Evolutionary conservation across 1,140 invertebrate species (phyloP), one percentile per base, ranked within the genome.

Genomic region (Andrena cerasifolii): DNA sequence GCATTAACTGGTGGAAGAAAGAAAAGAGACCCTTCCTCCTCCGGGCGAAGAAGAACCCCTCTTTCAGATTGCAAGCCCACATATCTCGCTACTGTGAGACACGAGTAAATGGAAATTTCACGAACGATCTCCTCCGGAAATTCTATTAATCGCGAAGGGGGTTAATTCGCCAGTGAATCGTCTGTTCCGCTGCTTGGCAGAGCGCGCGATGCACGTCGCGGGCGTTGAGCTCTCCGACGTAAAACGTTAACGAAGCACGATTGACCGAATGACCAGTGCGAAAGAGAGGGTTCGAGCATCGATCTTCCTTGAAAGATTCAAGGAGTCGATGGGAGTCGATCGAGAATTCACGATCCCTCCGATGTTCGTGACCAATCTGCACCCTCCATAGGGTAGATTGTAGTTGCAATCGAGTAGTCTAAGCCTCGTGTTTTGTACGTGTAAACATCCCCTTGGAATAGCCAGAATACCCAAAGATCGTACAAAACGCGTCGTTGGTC

Each of bases 241-340:
- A 16, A 70, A 77, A 77, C 26, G 54, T 77, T 77, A 43, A 77
- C 33, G 45, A 61, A 16, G 1, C 10, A 1, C 45, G 58, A 68
- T 58, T 24, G 45, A 51, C 10, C 31, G 36, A 14, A 24, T 7
- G 12, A 26, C 0, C 24, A 24, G 43, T 3, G 5, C n/a, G 43
- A n/a, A n/a, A n/a, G n/a, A n/a, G n/a, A n/a, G 12, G 21, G 21
- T 49, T 6, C 40, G 26, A 68, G 56, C 73, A 49, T 68, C 28
- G 40, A 0, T 68, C 43, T 49, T 49, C 21, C 18, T 7, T 76
- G 2, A 68, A 68, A 40, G 45, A 68, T 75, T 75, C 61, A 75
- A 67, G 2, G 21, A 67, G 36, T 8, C 49, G 49, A 18, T 21
- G 26, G 3, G 36, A 40, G 2, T 6, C 24, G 21, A 74, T 63